Base-by-base conservation (phyloP, 2,113 vertebrate species). In the Raja brachyura region DNA sequence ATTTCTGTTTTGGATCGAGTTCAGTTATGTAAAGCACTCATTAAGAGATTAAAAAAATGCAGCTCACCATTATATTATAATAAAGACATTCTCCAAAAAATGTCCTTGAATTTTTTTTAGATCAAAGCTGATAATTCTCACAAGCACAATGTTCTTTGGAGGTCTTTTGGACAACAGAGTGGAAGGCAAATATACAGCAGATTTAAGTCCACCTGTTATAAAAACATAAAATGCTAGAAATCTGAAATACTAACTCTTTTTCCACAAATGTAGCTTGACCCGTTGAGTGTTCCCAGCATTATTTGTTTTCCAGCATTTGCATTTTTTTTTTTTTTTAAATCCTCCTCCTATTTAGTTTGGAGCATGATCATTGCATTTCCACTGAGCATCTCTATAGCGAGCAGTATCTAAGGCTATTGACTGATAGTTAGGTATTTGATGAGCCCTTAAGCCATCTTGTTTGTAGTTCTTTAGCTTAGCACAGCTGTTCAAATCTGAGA, bases 21-120 rank as follows among this genome's bases (percentile, higher is more conserved):
- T 86, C 56, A 85, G 59, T 85, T 85, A 61, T 61, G n/a, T 86
- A 86, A 86, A 86, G 10, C 83, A 61, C 28, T 86, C 74, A 75
- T n/a, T n/a, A 75, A 5, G 8, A 56, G 28, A 13, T 25, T 22
- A 20, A 73, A 66, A 83, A 86, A 86, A 86, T 61, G 25, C 25
- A 86, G 83, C 25, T 59, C 0, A 61, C 0, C 56, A 61, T 86
- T 61, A 5, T 22, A n/a, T 14, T 86, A 10, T 86, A 61, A 85
- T 22, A 28, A 85, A 56, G 9, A 61, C 14, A 61, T 13, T 25
- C 4, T 61, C n/a, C 56, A 61, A n/a, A 22, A 61, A 86, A 86
- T 61, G 54, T 14, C 56, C 56, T 86, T 86, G 28, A 25, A 54
- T 54, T 48, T 59, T 48, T 59, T 61, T 1, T 86, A 28, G 25